Evolutionary conservation across 2,888 invertebrate genomes (phyloP), one percentile per base, ranked within the genome.

Genomic region (Luffia ferchaultella): DNA sequence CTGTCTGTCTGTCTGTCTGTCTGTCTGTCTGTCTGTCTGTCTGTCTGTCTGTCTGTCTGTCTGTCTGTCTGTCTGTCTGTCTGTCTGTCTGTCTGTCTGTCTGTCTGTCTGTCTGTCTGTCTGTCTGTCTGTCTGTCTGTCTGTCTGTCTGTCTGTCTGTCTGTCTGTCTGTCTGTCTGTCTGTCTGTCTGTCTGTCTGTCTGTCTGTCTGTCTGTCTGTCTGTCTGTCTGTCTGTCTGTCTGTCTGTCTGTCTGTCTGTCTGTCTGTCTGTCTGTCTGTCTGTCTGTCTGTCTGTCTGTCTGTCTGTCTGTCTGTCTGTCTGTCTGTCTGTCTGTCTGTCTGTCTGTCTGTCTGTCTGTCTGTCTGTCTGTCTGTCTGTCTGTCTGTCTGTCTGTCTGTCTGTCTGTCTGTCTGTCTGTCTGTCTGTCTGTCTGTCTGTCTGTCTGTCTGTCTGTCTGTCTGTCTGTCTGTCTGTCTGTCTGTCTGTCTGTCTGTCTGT

Each of bases 31-130:
- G 54, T 55, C 54, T 55, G 54, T 55, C 54, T 55, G 54, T 55
- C 54, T 55, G 54, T 55, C 54, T 55, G 54, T 55, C 54, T 55
- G 54, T 55, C 54, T 55, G 55, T 55, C 55, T 54, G 54, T 55
- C 55, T 52, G 55, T 54, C 55, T 54, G 55, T 54, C 55, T 55
- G 55, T 55, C 55, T 55, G 55, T 54, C 55, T 54, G 52, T 51
- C 54, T 54, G 50, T 42, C 45, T 47, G 47, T 53, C 53, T 53
- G 53, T 54, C 53, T 53, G 54, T 54, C 53, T 53, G 53, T 53
- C 53, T 54, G 53, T 53, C 53, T 53, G 54, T 51, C 53, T 53
- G 49, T 53, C 53, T 54, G 53, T 53, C 53, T 53, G 53, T 54
- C 54, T 53, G 53, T 56, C 54, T 55, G 54, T 54, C 54, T 54